These are phyloP conservation scores for Caenorhabditis wallacei DNA, from an alignment of 2,888 invertebrate species.

Conservation along the genomic window DNA sequence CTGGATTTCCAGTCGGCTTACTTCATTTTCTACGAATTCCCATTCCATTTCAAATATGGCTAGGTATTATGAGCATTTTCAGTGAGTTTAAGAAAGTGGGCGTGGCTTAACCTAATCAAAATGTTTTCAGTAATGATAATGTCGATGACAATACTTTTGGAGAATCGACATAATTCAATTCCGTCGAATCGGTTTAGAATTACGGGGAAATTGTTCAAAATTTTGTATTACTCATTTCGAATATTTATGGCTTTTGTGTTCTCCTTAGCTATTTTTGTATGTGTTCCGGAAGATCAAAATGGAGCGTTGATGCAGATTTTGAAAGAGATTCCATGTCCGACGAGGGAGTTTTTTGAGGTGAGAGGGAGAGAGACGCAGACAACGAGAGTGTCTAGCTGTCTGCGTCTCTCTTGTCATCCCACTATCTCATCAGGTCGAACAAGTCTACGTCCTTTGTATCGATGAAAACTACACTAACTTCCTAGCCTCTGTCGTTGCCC, in stretches of 20 bases:
- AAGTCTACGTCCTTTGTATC: slow-evolving; percentile 38
- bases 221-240: slow-evolving; percentile 25
- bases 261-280: slow-evolving; percentile 31
- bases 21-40: slow-evolving; percentile 23
- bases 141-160: slow-evolving; percentile 50
- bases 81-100: slow-evolving; percentile 11
- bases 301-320: slow-evolving; percentile 33
- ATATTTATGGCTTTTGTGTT: background rate
- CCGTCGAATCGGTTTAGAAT: slow-evolving; percentile 44
- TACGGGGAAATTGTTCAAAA: slow-evolving; percentile 3
- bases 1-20: slow-evolving; percentile 51
- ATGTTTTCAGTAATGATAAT: slow-evolving; percentile 49
- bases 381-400: background rate
- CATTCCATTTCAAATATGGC: slow-evolving; percentile 34
- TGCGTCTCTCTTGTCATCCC: no score
- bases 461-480: slow-evolving; percentile 32
- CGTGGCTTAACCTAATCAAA: background rate
- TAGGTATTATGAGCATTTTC: slow-evolving; percentile 33
- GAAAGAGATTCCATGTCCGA: slow-evolving; percentile 38
- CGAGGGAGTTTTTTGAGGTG: slow-evolving; percentile 35
- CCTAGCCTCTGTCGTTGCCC: slow-evolving; percentile 14
- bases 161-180: slow-evolving; percentile 53
- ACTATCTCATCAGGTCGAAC: slow-evolving; percentile 8
- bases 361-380: background rate
- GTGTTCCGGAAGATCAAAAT: slow-evolving; percentile 41